Percentiles rank a stretch among this genome's conserved stretches.
Evolutionary conservation across 2,888 invertebrate species (phyloP).

Genomic region (Apodemia hepburni): DNA sequence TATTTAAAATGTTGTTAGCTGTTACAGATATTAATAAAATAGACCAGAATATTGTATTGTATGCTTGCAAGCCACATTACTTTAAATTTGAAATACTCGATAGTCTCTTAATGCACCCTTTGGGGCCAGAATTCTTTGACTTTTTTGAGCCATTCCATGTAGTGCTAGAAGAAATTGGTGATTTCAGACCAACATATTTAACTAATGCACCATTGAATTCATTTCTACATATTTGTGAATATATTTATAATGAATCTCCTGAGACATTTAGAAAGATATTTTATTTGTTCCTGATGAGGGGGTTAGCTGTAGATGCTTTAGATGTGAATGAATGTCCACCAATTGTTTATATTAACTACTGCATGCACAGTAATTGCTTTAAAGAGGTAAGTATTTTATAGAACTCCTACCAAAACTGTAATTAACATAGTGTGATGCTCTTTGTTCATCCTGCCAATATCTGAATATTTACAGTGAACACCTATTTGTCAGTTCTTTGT

Average conservation of each 20-base stretch:
- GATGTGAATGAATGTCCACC: slow-evolving; percentile 65
- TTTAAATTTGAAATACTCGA: slow-evolving; percentile 64
- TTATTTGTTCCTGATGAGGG: slow-evolving; percentile 59
- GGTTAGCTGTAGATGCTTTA: slow-evolving; percentile 59
- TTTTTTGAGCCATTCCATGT: slow-evolving; percentile 50
- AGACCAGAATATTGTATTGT: slow-evolving; percentile 51
- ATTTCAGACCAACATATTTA: slow-evolving; percentile 45
- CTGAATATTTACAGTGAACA: no score
- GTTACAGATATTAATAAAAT: slow-evolving; percentile 49
- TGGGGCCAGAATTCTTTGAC: slow-evolving; percentile 65
- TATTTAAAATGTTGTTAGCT: slow-evolving; percentile 52
- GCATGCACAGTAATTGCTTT: slow-evolving; percentile 52
- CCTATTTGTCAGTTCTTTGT: no score
- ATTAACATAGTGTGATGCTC: no score
- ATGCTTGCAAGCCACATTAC: slow-evolving; percentile 65
- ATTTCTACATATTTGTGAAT: slow-evolving; percentile 63
- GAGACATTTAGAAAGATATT: slow-evolving; percentile 61
- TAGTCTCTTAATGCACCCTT: slow-evolving; percentile 53
- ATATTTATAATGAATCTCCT: slow-evolving; percentile 54
- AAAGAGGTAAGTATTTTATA: slow-evolving; percentile 54
- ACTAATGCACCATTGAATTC: slow-evolving; percentile 61
- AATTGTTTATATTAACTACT: slow-evolving; percentile 61
- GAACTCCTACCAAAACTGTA: no score
- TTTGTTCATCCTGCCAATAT: no score
- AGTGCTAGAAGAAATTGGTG: slow-evolving; percentile 46